Evolutionary conservation across 2,888 invertebrate species (phyloP).

Genomic region (Empis stercorea): DNA sequence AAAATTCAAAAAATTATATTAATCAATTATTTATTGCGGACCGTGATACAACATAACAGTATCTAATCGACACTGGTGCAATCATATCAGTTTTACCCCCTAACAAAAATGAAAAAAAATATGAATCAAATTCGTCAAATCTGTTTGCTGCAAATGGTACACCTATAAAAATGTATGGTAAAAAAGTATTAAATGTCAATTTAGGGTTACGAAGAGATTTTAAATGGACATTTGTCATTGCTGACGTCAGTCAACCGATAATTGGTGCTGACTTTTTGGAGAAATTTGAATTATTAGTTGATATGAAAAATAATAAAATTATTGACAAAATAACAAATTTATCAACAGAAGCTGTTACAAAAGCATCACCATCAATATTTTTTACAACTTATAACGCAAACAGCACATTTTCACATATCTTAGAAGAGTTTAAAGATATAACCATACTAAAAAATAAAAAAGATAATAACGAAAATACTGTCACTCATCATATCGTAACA

Average conservation of each 20-base stretch:
- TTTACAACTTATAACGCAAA: conserved; percentile 4
- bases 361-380: not conserved
- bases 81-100: no score
- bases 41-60: no score
- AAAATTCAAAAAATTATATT: no score
- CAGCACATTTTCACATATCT: not conserved
- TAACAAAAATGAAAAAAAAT: no score
- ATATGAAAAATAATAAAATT: conserved; percentile 6
- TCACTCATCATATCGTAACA: conserved; percentile 9
- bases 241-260: conserved; percentile 12
- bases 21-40: no score
- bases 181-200: conserved; percentile 6
- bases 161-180: conserved; percentile 12
- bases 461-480: not conserved
- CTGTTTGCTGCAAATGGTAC: conserved; percentile 13
- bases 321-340: conserved; percentile 1
- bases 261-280: conserved; percentile 11
- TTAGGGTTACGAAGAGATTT: conserved; percentile 15
- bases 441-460: conserved; percentile 1
- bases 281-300: conserved; percentile 8
- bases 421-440: no score
- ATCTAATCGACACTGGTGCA: no score
- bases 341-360: no score
- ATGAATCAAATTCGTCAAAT: no score
- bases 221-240: conserved; percentile 15